Conservation (phyloP, 2,113 vertebrate genomes). For the Clinocottus analis region DNA sequence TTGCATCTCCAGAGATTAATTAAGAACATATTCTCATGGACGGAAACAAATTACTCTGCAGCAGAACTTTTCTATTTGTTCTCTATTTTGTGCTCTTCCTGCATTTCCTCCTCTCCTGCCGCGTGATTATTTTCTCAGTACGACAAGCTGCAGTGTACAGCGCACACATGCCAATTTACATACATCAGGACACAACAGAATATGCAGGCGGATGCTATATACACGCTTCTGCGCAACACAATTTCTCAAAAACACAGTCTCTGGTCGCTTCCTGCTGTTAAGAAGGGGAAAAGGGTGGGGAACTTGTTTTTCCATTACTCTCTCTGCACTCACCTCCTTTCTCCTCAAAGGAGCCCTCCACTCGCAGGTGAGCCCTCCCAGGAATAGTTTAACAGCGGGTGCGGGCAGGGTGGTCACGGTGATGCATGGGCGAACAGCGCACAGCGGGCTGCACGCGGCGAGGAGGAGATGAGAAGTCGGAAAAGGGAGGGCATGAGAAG, state of each 20-base stretch:
- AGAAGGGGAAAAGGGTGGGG: background rate
- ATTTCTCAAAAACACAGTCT: conserved; percentile 16
- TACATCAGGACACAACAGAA: background rate
- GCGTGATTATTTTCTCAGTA: background rate
- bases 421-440: conserved; percentile 49
- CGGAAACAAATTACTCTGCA: background rate
- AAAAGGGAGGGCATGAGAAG: conserved; percentile 30
- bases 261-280: conserved; percentile 34
- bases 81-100: background rate
- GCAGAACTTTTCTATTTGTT: background rate
- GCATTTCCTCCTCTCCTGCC: background rate
- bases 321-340: conserved; percentile 20
- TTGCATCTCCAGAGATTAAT: background rate
- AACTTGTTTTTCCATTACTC: conserved; percentile 46
- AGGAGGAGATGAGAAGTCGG: conserved; percentile 28
- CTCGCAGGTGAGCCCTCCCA: conserved; percentile 59
- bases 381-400: conserved; percentile 56
- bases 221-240: background rate
- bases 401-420: conserved; percentile 56
- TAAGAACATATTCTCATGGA: background rate
- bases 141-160: background rate
- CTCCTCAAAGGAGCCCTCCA: conserved; percentile 21
- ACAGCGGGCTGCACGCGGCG: background rate
- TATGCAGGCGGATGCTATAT: background rate
- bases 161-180: background rate